Evolutionary conservation across 2,888 invertebrate species (phyloP), one percentile per base, ranked within the genome.

Genomic region (Ernsta delagoae): DNA sequence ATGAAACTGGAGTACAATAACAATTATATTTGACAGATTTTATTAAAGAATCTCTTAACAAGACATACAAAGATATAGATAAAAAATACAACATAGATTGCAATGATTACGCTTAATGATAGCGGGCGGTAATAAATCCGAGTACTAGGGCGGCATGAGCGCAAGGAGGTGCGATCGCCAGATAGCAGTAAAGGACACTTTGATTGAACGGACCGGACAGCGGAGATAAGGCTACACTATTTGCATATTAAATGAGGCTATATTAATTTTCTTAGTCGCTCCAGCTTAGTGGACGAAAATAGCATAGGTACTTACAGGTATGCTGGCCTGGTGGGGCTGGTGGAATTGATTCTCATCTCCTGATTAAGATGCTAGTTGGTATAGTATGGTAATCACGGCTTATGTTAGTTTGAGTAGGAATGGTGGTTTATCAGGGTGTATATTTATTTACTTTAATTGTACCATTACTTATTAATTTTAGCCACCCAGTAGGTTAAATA

Each of bases 181-280:
- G 91, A 92, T 91, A 91, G 78, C 81, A 79, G 78, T 89, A 90
- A 89, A 89, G 89, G 92, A 92, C 92, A 89, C 85, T 82, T 89
- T 92, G 92, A 92, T 92, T 90, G 92, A 92, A 89, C 90, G 90
- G 79, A 86, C 83, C 85, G 89, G 91, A 91, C 92, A 88, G 84
- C 78, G 74, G 72, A 86, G 90, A 92, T 91, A 92, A 89, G 85
- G 80, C 83, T 81, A 69, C 69, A 69, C 69, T 88, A 91, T 92
- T 91, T 90, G 89, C 92, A 92, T 92, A 90, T 84, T 92, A 87
- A 91, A 92, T 88, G 89, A 91, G 88, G 78, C 80, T 78, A 86
- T 92, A 92, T 92, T 90, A 91, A 90, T 92, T 90, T 90, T 83
- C 63, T 69, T 69, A 69, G 69, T 69, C 62, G 57, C 68, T 80